Evolutionary conservation across 2,888 invertebrate species (phyloP).

Genomic region (Acrocera orbiculus): DNA sequence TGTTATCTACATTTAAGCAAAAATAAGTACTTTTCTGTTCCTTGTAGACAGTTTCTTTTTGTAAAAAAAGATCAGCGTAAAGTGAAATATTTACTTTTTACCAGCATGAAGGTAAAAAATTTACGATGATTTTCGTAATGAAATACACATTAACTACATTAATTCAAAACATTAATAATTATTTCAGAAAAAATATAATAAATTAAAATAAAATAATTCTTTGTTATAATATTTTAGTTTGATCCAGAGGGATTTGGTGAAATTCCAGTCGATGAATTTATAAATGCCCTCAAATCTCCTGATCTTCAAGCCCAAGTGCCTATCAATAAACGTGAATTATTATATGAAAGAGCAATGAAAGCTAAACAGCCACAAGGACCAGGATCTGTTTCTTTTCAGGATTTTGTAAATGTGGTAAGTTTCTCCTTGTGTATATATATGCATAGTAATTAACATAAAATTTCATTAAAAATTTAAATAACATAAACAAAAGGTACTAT

Average conservation of each 20-base stretch:
- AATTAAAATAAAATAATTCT: slow-evolving; percentile 1
- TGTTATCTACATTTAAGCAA: too few relatives aligned
- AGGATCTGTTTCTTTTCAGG: slow-evolving; percentile 77
- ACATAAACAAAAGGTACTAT: too few relatives aligned
- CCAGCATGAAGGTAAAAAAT: too few relatives aligned
- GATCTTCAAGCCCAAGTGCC: slow-evolving; percentile 62
- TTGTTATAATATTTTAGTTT: slow-evolving; percentile 37
- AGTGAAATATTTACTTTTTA: too few relatives aligned
- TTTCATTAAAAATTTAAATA: too few relatives aligned
- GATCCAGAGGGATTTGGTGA: slow-evolving; percentile 89
- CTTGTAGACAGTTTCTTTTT: too few relatives aligned
- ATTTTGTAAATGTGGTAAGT: slow-evolving; percentile 90
- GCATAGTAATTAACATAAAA: too few relatives aligned
- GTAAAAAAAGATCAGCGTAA: too few relatives aligned
- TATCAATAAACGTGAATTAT: slow-evolving; percentile 54
- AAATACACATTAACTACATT: too few relatives aligned
- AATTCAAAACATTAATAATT: background rate
- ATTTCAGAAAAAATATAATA: background rate
- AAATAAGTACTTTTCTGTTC: too few relatives aligned
- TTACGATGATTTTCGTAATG: too few relatives aligned
- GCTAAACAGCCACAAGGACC: slow-evolving; percentile 37
- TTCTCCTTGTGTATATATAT: too few relatives aligned
- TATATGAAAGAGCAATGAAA: slow-evolving; percentile 53
- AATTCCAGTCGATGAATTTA: slow-evolving; percentile 72
- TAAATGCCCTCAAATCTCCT: slow-evolving; percentile 55